These are phyloP conservation scores for Cephalophus harveyi DNA, from an alignment of 2,113 vertebrate genomes.

Conservation along the genomic window DNA sequence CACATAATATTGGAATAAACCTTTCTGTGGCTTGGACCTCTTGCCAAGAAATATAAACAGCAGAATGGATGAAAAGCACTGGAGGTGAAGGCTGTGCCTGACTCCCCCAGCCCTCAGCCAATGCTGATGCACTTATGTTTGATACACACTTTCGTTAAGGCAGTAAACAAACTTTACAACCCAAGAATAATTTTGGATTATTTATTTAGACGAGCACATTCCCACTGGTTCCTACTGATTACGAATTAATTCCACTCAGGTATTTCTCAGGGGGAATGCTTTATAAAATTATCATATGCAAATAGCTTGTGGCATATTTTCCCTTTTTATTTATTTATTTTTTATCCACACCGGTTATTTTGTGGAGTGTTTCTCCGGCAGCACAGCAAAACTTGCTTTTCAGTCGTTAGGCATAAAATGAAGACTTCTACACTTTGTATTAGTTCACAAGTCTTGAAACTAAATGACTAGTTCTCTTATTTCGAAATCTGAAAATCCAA, in stretches of 20 bases:
- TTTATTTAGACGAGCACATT: constrained; percentile 66
- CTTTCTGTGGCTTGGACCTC: neutral
- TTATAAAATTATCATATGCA: constrained; percentile 72
- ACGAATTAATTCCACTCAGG: constrained; percentile 67
- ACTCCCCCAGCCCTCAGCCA: constrained; percentile 16
- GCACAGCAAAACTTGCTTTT: constrained; percentile 23
- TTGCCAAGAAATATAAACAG: constrained; percentile 53
- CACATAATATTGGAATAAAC: neutral
- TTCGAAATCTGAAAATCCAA: neutral
- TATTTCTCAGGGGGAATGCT: constrained; percentile 59
- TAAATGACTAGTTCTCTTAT: constrained; percentile 6
- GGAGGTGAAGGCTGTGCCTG: neutral
- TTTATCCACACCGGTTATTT: constrained; percentile 35
- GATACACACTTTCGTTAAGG: constrained; percentile 64
- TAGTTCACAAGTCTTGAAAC: neutral
- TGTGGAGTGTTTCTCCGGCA: constrained; percentile 24
- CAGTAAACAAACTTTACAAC: constrained; percentile 68
- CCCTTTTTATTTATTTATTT: constrained; percentile 46
- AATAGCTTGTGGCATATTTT: constrained; percentile 52
- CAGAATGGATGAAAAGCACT: constrained; percentile 34
- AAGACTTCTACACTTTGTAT: neutral
- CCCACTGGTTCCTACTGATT: constrained; percentile 68
- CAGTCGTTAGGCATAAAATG: neutral
- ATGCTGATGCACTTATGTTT: constrained; percentile 54
- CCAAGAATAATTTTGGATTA: constrained; percentile 71